phyloP scores from a whole-genome alignment of 2,888 invertebrate genomes.

The Andrena dorsata region DNA sequence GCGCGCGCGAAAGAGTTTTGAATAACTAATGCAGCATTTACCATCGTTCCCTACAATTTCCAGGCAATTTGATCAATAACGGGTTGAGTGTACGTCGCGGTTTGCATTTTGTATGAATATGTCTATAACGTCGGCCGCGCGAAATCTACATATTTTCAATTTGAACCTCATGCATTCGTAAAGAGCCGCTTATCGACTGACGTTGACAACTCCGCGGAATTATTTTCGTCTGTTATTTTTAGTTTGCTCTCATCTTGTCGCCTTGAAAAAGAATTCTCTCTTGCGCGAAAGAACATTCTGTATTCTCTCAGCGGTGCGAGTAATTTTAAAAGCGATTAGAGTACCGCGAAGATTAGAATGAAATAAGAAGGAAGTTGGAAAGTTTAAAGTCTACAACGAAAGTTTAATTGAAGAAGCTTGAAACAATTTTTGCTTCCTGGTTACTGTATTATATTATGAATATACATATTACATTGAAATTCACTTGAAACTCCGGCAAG shows the following conservation, averaged over 20 bases:
- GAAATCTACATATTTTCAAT: slow-evolving; percentile 73
- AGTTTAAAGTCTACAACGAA: too few relatives aligned
- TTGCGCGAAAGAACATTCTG: slow-evolving; percentile 3
- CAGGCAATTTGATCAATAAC: slow-evolving; percentile 65
- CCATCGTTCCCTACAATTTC: slow-evolving; percentile 55
- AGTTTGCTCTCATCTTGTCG: background rate
- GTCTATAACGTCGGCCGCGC: slow-evolving; percentile 36
- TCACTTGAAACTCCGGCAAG: background rate
- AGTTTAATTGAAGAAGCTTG: too few relatives aligned
- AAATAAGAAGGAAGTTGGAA: too few relatives aligned
- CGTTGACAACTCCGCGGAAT: slow-evolving; percentile 52
- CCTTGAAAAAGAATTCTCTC: background rate
- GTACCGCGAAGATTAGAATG: too few relatives aligned
- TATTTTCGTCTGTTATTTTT: slow-evolving; percentile 50
- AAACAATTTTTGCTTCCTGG: too few relatives aligned
- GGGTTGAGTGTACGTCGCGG: slow-evolving; percentile 39
- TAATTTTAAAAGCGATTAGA: background rate
- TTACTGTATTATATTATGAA: too few relatives aligned
- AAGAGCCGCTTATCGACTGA: slow-evolving; percentile 44
- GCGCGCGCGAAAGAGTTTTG: slow-evolving; percentile 19
- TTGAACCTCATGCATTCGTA: slow-evolving; percentile 69
- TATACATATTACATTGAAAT: background rate
- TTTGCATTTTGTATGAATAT: slow-evolving; percentile 56
- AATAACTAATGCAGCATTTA: slow-evolving; percentile 61
- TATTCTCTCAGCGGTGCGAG: background rate